phyloP scores from a whole-genome alignment of 2,797 vertebrate species.

The Rhabdophis nuchalis region DNA sequence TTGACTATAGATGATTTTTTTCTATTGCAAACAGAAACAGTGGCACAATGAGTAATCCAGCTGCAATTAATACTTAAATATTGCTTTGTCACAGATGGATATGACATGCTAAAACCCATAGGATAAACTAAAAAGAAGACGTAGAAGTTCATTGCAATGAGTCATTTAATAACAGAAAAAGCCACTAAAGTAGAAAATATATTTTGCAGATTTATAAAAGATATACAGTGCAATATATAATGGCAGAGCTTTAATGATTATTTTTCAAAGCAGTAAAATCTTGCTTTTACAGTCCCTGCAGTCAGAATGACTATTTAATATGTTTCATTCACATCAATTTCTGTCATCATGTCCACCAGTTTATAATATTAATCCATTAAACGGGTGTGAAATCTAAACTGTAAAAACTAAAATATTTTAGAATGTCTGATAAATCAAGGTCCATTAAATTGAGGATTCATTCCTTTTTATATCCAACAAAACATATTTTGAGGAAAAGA shows the following conservation, averaged over 20 bases:
- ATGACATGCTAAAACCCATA: background rate
- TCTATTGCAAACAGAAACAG: background rate
- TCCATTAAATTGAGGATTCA: background rate
- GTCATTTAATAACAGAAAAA: background rate
- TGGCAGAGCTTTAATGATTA: background rate
- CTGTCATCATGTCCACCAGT: background rate
- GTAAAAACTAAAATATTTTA: background rate
- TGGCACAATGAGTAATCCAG: background rate
- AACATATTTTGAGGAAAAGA: background rate
- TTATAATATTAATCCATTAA: background rate
- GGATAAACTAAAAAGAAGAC: background rate
- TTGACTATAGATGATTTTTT: background rate
- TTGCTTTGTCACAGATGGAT: background rate
- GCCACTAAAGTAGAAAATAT: background rate
- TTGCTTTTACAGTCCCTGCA: background rate
- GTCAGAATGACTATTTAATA: background rate
- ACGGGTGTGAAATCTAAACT: background rate
- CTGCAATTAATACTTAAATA: background rate
- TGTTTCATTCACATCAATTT: background rate
- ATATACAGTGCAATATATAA: background rate
- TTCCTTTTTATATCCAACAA: background rate
- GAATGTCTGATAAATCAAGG: background rate
- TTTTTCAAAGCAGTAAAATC: background rate
- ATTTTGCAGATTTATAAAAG: background rate
- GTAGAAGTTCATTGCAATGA: background rate